A percentile compares a stretch with the other conserved stretches of the same genome.
phyloP scores from a whole-genome alignment of 2,797 vertebrate genomes.

The Rhincodon typus region DNA sequence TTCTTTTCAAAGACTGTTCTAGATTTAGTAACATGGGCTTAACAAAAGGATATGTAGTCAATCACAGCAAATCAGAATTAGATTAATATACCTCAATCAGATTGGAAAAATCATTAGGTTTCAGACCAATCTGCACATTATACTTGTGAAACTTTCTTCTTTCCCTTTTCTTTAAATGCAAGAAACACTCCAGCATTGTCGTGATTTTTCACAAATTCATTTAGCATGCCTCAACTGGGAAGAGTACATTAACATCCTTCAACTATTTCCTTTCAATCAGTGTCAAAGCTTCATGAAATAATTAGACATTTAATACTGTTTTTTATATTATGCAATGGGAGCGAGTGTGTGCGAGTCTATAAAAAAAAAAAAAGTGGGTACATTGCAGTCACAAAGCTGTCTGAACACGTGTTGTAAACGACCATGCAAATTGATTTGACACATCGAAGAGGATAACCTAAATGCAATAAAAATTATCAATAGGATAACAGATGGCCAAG shows the following conservation, averaged over 20 bases:
- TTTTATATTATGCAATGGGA: background rate
- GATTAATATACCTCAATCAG: background rate
- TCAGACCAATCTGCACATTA: background rate
- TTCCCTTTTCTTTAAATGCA: background rate
- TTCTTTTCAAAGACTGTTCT: background rate
- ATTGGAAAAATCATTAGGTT: background rate
- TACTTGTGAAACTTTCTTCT: background rate
- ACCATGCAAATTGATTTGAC: background rate
- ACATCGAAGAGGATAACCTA: background rate
- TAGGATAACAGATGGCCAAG: background rate
- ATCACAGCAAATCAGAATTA: background rate
- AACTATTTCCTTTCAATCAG: background rate
- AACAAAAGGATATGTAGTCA: background rate
- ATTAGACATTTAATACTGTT: constrained; percentile 9
- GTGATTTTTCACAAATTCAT: background rate
- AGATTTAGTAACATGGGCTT: background rate
- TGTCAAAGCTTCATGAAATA: background rate
- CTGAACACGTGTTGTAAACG: background rate
- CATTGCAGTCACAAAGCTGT: background rate
- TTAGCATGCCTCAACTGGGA: constrained; percentile 6
- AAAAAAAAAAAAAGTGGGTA: background rate
- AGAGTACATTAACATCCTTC: background rate
- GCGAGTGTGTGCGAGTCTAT: background rate
- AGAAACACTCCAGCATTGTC: background rate
- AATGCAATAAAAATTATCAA: background rate